A percentile compares a stretch with the other conserved stretches of the same genome.
These are phyloP conservation scores for Drosophila bipectinata DNA, from an alignment of 1,140 invertebrate genomes.

Conservation along the genomic window DNA sequence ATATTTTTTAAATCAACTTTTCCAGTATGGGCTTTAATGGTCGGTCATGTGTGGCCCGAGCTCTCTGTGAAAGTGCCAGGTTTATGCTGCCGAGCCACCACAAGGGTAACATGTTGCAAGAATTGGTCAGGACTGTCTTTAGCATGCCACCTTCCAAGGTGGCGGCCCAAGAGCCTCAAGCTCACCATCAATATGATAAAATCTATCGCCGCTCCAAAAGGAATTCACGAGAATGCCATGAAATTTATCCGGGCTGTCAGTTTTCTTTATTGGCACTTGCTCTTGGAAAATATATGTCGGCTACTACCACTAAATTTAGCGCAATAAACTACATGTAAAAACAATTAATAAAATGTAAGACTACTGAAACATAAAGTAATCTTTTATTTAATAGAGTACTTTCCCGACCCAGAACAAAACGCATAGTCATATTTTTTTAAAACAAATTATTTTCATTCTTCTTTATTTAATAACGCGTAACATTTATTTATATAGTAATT, in stretches of 20 bases:
- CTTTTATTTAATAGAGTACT: background rate
- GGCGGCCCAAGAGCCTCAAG: conserved; percentile 49
- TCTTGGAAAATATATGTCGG: conserved; percentile 87
- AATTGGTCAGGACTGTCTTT: conserved; percentile 88
- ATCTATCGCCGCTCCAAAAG: conserved; percentile 66
- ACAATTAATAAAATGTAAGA: background rate
- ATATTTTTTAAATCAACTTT: background rate
- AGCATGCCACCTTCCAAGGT: conserved; percentile 56
- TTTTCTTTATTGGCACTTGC: conserved; percentile 90
- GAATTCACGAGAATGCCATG: conserved; percentile 84
- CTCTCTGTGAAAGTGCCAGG: conserved; percentile 89
- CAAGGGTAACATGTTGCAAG: conserved; percentile 87
- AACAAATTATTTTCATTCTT: conserved; percentile 83
- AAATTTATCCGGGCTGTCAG: conserved; percentile 87
- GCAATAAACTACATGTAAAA: conserved; percentile 62
- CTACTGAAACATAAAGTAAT: no score
- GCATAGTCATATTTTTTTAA: conserved; percentile 64
- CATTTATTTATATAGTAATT: conserved; percentile 84
- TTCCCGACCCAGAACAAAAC: background rate
- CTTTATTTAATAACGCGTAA: conserved; percentile 84
- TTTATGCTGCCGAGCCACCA: conserved; percentile 84
- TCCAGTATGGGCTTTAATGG: conserved; percentile 89
- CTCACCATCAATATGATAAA: conserved; percentile 66
- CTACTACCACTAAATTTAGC: conserved; percentile 54
- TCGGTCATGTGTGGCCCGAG: conserved; percentile 87